These are phyloP conservation scores for Microhierax caerulescens DNA, from an alignment of 2,797 vertebrate species.

Conservation along the genomic window DNA sequence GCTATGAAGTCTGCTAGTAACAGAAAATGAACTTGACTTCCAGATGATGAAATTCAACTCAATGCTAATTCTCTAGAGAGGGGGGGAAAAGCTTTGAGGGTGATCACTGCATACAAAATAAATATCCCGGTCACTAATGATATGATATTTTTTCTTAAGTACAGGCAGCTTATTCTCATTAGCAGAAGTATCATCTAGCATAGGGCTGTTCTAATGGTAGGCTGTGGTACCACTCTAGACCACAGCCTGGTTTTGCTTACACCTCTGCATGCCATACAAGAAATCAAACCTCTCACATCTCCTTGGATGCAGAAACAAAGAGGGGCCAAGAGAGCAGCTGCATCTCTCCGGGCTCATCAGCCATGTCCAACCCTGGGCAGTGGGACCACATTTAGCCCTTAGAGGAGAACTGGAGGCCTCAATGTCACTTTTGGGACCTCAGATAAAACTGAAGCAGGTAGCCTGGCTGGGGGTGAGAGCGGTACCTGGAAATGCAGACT, in stretches of 20 bases:
- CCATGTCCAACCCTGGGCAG: rapidly evolving
- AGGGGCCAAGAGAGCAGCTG: background rate
- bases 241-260: background rate
- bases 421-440: background rate
- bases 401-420: background rate
- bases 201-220: background rate
- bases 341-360: background rate
- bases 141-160: background rate
- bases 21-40: conserved; percentile 29
- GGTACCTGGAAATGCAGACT: background rate
- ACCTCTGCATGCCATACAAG: background rate
- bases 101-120: background rate
- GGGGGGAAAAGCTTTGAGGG: background rate
- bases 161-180: background rate
- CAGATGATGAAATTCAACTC: conserved; percentile 19
- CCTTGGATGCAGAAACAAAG: background rate
- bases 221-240: background rate
- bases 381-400: background rate
- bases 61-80: background rate
- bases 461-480: rapidly evolving
- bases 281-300: background rate
- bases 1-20: background rate
- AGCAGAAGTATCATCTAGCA: background rate
- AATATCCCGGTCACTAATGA: background rate
- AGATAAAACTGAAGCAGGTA: background rate